Base-by-base conservation (phyloP, 2,797 vertebrate species). In the Anas bernieri region DNA sequence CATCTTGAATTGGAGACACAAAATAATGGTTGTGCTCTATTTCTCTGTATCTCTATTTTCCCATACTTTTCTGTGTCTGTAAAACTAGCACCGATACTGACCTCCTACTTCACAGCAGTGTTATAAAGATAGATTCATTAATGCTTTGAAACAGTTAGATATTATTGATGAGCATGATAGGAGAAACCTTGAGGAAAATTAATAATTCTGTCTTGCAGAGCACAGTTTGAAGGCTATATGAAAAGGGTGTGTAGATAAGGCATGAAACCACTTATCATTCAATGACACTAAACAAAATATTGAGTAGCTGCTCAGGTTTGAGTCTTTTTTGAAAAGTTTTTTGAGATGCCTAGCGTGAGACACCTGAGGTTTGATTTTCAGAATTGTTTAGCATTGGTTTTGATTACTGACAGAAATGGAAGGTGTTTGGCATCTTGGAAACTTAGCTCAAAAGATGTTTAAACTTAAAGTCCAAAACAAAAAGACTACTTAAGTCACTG, bases 181-280 rank as follows among this genome's bases (percentile, higher is more conserved):
- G 79, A 82, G 70, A 90, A 90, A 86, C 74, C 78, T 90, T 90
- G 81, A 93, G 33, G 63, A 96, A 95, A 92, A 93, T 92, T 84
- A 90, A 52, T 84, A 90, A 84, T 79, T 92, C 75, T 90, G 39
- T 76, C 81, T 82, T 92, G 33, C 52, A 79, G 88, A 88, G 81
- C 50, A 90, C 77, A 82, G 37, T 86, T 86, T 93, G 86, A 93
- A 95, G 91, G 86, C 74, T 94, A 1, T 90, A 25, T 55, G 37
- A 76, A 94, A 86, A 88, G 68, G 31, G 7, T 84, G 46, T 88
- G 30, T 73, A 63, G 67, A 46, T 90, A 94, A 94, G 50, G 21
- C 67, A 79, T 88, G 35, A 90, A 90, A 50, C 7, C 12, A 11
- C 41, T 76, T 93, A 78, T 74, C 56, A 81, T 92, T 95, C 81